Base-by-base conservation (phyloP, 2,888 invertebrate species). In the Pandemis corylana region DNA sequence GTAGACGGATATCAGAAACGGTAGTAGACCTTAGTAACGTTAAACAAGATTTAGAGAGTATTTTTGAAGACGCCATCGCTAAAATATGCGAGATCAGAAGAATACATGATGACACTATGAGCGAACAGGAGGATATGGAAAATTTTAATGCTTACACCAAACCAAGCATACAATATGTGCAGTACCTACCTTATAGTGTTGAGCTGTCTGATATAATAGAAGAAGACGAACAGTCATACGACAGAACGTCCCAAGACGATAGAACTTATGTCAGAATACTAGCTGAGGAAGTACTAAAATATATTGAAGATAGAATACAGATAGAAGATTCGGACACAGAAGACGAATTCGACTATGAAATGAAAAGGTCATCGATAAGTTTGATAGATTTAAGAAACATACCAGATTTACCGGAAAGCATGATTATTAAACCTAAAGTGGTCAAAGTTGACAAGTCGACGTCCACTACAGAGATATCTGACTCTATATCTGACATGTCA, bases 161-260 rank as follows among this genome's bases (percentile, higher is more conserved):
- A 80, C 94, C 89, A 2, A 77, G 84, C 61, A 68, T 89, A 41
- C 86, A 89, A 46, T 91, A 85, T 68, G 78, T 86, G 20, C 89
- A 89, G 61, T 87, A 85, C 76, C 74, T 90, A 46, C 91, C 91
- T 0, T 93, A 89, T 69, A 93, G 94, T 74, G 89, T 93, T 1
- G 94, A 94, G 69, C 71, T 94, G 9, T 94, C 94, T 1, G 94
- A 94, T 78, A 94, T 94, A 12, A 76, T 93, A 28, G 94, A 94
- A 81, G 94, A 94, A 84, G 94, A 94, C 28, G 94, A 94, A 77
- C 87, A 89, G 0, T 92, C 93, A 0, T 91, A 90, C 44, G 90
- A 89, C 61, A 87, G 84, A 76, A 71, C 80, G 13, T 84, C 88
- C 0, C 85, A 88, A 75, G 85, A 87, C 61, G 90, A 92, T 72